Percentiles rank a stretch among this genome's conserved stretches.
These are phyloP conservation scores for Scarus forsteni DNA, from an alignment of 2,797 vertebrate genomes.

Conservation along the genomic window DNA sequence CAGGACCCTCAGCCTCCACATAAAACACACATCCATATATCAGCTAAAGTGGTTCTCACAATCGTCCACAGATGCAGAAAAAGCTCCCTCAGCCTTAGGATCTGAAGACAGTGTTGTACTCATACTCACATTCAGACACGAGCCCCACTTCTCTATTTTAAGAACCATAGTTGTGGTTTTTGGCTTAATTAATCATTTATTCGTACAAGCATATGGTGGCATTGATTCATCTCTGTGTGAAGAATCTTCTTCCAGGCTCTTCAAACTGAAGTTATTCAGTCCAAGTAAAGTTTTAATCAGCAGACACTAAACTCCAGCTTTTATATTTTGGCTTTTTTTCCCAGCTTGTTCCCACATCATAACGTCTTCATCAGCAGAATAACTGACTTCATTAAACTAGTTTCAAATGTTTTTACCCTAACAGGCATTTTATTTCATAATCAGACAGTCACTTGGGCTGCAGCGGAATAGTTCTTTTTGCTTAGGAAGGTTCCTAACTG, in stretches of 20 bases:
- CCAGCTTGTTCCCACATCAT: too few relatives aligned
- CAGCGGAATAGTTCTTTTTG: too few relatives aligned
- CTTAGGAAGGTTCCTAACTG: too few relatives aligned
- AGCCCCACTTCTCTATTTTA: background rate
- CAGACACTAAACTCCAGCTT: background rate
- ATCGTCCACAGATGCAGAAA: conserved; percentile 2
- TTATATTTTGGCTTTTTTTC: background rate
- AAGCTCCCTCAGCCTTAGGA: background rate
- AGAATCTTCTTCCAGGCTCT: background rate
- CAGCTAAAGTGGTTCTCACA: conserved; percentile 7
- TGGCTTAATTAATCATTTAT: background rate
- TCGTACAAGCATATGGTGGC: background rate
- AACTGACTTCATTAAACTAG: too few relatives aligned
- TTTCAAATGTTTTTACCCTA: too few relatives aligned
- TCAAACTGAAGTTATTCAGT: background rate
- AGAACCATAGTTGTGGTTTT: background rate
- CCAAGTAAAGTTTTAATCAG: background rate
- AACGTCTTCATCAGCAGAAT: too few relatives aligned
- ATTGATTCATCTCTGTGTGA: background rate
- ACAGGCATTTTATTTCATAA: too few relatives aligned
- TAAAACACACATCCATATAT: background rate
- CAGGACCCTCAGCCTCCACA: conserved; percentile 1
- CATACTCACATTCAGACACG: background rate
- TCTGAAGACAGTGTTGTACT: background rate
- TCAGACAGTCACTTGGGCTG: too few relatives aligned